A percentile compares a stretch with the other conserved stretches of the same genome.
Evolutionary conservation across 2,113 vertebrate genomes (phyloP).

Genomic region (Diadophis punctatus): DNA sequence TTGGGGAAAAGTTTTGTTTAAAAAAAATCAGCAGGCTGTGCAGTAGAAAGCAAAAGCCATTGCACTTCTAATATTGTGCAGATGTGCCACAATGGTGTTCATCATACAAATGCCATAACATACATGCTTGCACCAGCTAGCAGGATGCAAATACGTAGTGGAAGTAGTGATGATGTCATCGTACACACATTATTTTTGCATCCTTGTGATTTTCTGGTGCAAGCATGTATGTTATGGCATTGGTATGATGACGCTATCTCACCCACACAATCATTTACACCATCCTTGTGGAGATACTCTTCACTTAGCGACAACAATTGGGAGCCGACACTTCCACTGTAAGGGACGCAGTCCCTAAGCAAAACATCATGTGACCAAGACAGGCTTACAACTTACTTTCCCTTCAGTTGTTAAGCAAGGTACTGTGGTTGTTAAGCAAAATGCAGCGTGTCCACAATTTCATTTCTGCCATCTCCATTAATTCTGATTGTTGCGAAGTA

Average conservation of each 20-base stretch:
- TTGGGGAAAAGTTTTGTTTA: conserved; percentile 20
- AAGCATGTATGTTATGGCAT: not conserved
- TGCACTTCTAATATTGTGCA: conserved; percentile 32
- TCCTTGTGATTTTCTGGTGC: not conserved
- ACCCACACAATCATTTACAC: not conserved
- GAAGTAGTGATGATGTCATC: too few species aligned
- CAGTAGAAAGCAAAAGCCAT: conserved; percentile 44
- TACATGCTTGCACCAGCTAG: not conserved
- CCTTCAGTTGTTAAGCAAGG: not conserved
- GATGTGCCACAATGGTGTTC: not conserved
- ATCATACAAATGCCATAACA: not conserved
- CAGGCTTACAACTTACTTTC: not conserved
- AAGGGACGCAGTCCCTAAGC: not conserved
- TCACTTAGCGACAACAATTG: not conserved
- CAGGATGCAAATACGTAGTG: not conserved
- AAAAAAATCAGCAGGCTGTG: conserved; percentile 37
- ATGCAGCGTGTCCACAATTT: not conserved
- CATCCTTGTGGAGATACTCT: not conserved
- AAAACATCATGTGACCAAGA: not conserved
- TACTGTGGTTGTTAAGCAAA: not conserved
- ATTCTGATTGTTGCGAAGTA: not conserved
- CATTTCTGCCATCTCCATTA: not conserved
- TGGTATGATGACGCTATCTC: not conserved
- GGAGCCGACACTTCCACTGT: not conserved
- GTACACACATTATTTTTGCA: not conserved